Conservation (phyloP, 2,113 vertebrate species). For the Colaptes auratus region DNA sequence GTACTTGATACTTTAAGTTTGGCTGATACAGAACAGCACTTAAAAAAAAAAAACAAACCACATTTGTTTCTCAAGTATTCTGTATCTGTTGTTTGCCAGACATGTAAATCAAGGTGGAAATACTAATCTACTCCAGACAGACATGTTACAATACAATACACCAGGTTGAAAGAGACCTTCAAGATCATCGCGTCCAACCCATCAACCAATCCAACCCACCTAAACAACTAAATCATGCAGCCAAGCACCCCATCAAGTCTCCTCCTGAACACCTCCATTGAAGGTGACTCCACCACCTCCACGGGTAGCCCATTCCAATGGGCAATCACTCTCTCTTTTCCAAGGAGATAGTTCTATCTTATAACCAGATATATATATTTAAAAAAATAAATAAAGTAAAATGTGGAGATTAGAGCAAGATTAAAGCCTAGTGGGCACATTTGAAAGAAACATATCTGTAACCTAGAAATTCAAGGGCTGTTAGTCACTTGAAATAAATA, state of each 20-base stretch:
- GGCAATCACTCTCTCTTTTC: too few relatives aligned
- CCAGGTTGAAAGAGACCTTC: too few relatives aligned
- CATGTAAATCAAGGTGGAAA: neutral
- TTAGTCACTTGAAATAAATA: neutral
- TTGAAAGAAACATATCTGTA: neutral
- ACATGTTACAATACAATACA: too few relatives aligned
- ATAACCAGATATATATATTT: neutral
- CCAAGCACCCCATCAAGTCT: too few relatives aligned
- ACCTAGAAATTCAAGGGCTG: neutral
- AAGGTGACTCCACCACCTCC: too few relatives aligned
- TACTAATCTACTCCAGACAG: neutral
- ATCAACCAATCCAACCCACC: too few relatives aligned
- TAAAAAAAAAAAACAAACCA: neutral
- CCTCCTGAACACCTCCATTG: too few relatives aligned
- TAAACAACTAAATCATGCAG: too few relatives aligned
- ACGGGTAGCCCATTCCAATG: too few relatives aligned
- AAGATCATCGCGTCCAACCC: too few relatives aligned
- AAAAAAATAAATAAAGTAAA: neutral
- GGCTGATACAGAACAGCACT: neutral
- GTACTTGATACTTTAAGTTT: neutral
- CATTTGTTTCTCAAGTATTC: neutral
- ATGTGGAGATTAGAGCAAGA: neutral
- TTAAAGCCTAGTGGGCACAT: neutral
- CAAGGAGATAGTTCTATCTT: neutral
- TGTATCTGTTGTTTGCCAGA: neutral